Evolutionary conservation across 2,888 invertebrate species (phyloP).

Genomic region (Drosophila ustulata): DNA sequence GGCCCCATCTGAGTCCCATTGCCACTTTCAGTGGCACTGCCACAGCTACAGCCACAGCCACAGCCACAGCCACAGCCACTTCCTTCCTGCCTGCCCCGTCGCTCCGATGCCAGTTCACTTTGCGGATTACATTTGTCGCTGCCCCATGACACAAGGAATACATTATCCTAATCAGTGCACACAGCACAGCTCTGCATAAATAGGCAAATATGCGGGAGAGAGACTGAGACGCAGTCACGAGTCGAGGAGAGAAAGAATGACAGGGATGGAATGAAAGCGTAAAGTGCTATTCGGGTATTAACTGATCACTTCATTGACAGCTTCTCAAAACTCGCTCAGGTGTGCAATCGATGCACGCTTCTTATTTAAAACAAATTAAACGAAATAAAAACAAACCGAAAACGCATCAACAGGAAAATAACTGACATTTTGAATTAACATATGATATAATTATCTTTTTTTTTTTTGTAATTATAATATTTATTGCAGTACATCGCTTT

Average conservation of each 20-base stretch:
- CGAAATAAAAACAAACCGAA: too few species aligned
- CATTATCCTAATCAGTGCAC: slow-evolving; percentile 36
- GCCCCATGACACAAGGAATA: slow-evolving; percentile 24
- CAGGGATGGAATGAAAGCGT: background rate
- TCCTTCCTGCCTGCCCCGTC: slow-evolving; percentile 15
- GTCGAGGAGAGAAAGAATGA: background rate
- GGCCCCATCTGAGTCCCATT: slow-evolving; percentile 2
- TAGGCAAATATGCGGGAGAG: slow-evolving; percentile 1
- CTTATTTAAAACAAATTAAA: too few species aligned
- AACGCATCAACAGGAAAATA: too few species aligned
- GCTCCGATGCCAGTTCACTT: slow-evolving; percentile 17
- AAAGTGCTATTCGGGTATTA: background rate
- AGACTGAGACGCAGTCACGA: background rate
- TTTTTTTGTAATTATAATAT: too few species aligned
- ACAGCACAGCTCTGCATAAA: slow-evolving; percentile 16
- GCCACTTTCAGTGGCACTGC: slow-evolving; percentile 2
- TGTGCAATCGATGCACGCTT: background rate
- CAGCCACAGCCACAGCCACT: slow-evolving; percentile 11
- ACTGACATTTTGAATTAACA: too few species aligned
- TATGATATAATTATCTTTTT: too few species aligned
- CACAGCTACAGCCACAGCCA: background rate
- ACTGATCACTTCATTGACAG: slow-evolving; percentile 13
- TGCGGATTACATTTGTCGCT: slow-evolving; percentile 43
- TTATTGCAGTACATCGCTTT: too few species aligned
- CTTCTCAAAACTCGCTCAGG: background rate